Conservation (phyloP, 1,140 invertebrate species). For the Bacillus rossius region DNA sequence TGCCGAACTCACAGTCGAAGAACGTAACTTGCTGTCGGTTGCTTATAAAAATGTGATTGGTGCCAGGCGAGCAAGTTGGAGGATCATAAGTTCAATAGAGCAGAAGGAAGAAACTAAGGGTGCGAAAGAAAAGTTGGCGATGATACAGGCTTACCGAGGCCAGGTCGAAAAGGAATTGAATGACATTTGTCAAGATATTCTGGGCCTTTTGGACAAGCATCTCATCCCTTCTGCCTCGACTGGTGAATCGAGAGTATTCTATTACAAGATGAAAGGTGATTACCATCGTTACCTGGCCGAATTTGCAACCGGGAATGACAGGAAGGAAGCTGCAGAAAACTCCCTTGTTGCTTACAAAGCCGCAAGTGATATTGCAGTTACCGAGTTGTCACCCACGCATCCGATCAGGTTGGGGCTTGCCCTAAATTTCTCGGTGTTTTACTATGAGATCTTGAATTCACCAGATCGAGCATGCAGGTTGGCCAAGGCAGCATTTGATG, state of each 20-base stretch:
- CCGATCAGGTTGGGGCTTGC: slow-evolving; percentile 77
- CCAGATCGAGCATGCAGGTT: slow-evolving; percentile 55
- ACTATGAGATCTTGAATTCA: slow-evolving; percentile 60
- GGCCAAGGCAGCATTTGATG: slow-evolving; percentile 58
- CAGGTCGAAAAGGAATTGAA: slow-evolving; percentile 91
- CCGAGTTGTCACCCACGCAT: slow-evolving; percentile 55
- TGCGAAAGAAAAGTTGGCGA: not conserved
- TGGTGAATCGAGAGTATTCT: slow-evolving; percentile 96
- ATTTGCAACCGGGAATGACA: slow-evolving; percentile 49
- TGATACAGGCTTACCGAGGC: not conserved
- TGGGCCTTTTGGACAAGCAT: slow-evolving; percentile 87
- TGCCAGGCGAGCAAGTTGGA: slow-evolving; percentile 91
- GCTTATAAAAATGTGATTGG: slow-evolving; percentile 99
- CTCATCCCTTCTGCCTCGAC: slow-evolving; percentile 85
- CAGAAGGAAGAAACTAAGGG: slow-evolving; percentile 63
- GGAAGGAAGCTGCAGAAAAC: slow-evolving; percentile 52
- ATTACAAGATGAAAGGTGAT: slow-evolving; percentile 90
- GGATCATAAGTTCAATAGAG: slow-evolving; percentile 95
- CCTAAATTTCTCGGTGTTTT: slow-evolving; percentile 87
- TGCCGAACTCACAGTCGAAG: slow-evolving; percentile 88
- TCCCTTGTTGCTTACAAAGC: slow-evolving; percentile 60
- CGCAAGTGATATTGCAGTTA: slow-evolving; percentile 57
- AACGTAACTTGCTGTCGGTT: slow-evolving; percentile 93
- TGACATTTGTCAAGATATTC: slow-evolving; percentile 94
- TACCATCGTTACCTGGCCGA: slow-evolving; percentile 61